Evolutionary conservation across 2,113 vertebrate species (phyloP).

Genomic region (Monarcha castaneiventris): DNA sequence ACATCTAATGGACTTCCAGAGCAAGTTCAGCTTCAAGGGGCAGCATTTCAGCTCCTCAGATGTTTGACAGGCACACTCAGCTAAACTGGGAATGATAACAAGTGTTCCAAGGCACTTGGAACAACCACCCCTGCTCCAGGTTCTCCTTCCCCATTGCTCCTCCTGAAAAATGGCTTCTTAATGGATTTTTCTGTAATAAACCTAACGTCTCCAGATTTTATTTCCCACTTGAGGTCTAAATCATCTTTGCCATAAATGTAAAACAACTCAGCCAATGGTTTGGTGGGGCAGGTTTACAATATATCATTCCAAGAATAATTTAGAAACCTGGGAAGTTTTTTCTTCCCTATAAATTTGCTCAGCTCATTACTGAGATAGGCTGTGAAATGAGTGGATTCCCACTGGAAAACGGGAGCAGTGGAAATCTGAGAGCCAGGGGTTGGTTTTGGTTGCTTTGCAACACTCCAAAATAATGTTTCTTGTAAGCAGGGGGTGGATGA

Average conservation of each 20-base stretch:
- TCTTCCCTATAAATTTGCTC: conserved; percentile 29
- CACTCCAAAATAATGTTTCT: not conserved
- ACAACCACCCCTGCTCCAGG: not conserved
- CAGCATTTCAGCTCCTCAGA: not conserved
- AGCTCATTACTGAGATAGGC: not conserved
- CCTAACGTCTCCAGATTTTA: conserved; percentile 10
- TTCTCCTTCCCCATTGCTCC: not conserved
- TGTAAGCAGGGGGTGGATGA: not conserved
- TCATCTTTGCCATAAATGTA: conserved; percentile 59
- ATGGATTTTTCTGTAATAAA: conserved; percentile 50
- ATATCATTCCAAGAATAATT: conserved; percentile 46
- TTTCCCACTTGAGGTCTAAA: conserved; percentile 59
- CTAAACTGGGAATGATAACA: not conserved
- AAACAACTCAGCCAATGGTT: conserved; percentile 55
- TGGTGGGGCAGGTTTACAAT: conserved; percentile 40
- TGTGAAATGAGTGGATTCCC: conserved; percentile 29
- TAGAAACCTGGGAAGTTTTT: conserved; percentile 41
- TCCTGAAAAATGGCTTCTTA: conserved; percentile 29
- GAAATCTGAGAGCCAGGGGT: not conserved
- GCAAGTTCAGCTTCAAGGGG: not conserved
- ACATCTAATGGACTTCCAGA: not conserved
- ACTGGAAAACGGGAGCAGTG: not conserved
- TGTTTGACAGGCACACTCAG: not conserved
- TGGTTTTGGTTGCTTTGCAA: not conserved
- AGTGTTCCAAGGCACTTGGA: not conserved